Base-by-base conservation (phyloP, 2,888 invertebrate species). In the Polydrusus pterygomalis region DNA sequence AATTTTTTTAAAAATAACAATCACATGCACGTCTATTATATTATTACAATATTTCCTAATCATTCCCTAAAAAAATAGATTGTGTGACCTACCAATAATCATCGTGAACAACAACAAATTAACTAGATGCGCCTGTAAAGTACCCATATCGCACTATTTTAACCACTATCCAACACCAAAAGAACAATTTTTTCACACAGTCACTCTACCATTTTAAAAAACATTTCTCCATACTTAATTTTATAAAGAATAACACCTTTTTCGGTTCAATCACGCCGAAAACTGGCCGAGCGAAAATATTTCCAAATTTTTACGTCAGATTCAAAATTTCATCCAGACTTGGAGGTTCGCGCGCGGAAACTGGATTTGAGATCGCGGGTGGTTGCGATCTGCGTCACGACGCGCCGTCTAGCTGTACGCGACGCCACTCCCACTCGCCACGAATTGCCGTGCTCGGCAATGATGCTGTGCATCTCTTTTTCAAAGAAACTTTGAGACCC, bases 361-460 rank as follows among this genome's bases (percentile, higher is more conserved):
- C 75, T 75, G 75, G 67, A 67, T 38, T 43, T 34, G 38, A 15
- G 51, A 70, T 70, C 70, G 70, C 69, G 49, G 69, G 69, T 63
- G 25, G 63, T 64, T 68, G 75, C 65, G 75, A 75, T 67, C 67
- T 71, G 75, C 75, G 71, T 71, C 75, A 67, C 67, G 75, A 70
- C 67, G 75, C 75, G 75, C 68, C 74, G 74, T 73, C 68, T 73
- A 69, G 69, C 75, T 58, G 65, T 43, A 71, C 70, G 64, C 71
- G 71, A 75, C 71, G 75, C 75, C 75, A 75, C 75, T 75, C 75
- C 75, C 70, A 71, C 75, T 47, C 17, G 71, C 68, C 54, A 58
- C 75, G 62, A 70, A 75, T 75, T 75, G 70, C 68, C 68, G 71
- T 71, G 71, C 74, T 60, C 68, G 47, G 62, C 47, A 40, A 13